Evolutionary conservation across 2,888 invertebrate species (phyloP).

Genomic region (Microplitis manilae): DNA sequence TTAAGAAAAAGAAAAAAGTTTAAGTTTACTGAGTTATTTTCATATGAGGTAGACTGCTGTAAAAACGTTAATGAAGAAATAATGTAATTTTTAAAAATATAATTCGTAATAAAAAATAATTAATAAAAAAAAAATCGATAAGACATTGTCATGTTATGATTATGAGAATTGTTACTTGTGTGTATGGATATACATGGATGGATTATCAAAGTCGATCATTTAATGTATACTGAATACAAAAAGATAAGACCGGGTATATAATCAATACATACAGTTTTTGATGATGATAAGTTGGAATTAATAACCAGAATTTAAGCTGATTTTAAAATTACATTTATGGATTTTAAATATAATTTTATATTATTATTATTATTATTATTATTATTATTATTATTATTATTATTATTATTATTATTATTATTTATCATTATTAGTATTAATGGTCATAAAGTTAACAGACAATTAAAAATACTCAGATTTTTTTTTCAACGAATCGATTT

Average conservation of each 20-base stretch:
- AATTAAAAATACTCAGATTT: too few species aligned
- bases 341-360: not conserved
- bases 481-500: too few species aligned
- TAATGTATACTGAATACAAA: not conserved
- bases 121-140: constrained; percentile 1
- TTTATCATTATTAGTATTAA: too few species aligned
- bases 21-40: too few species aligned
- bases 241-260: constrained; percentile 20
- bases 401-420: too few species aligned
- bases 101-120: not conserved
- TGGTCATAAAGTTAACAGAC: too few species aligned
- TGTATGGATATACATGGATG: not conserved
- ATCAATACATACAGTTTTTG: constrained; percentile 19
- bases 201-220: constrained; percentile 21
- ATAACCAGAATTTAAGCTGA: constrained; percentile 6
- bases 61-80: too few species aligned
- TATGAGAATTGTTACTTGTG: not conserved
- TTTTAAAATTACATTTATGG: not conserved
- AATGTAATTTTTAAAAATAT: not conserved
- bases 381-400: too few species aligned
- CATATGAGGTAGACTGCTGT: too few species aligned
- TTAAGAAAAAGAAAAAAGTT: too few species aligned
- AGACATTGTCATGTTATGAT: constrained; percentile 4
- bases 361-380: not conserved
- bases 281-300: constrained; percentile 14